Conservation (phyloP, 2,797 vertebrate species). For the Clarias platycephalus region DNA sequence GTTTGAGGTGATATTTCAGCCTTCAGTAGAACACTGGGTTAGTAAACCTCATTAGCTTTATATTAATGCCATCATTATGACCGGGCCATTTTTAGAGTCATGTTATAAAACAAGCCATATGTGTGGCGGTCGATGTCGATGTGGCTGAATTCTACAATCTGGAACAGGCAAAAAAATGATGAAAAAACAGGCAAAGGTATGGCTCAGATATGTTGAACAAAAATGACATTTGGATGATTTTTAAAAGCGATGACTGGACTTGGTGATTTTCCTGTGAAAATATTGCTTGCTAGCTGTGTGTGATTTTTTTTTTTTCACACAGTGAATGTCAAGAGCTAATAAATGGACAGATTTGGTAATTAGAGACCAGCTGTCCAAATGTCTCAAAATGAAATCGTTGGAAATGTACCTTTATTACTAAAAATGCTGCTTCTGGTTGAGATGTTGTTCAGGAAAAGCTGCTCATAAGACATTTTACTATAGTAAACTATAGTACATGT, state of each 20-base stretch:
- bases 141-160: neutral
- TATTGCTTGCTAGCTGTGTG: neutral
- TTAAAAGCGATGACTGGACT: neutral
- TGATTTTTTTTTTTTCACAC: neutral
- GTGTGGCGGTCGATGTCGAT: no score
- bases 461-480: no score
- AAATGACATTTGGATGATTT: neutral
- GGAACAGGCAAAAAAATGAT: neutral
- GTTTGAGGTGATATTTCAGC: constrained; percentile 23
- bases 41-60: constrained; percentile 27
- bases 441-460: neutral
- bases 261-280: neutral
- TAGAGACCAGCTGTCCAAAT: neutral
- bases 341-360: neutral
- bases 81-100: neutral
- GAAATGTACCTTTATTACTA: neutral
- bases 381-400: neutral
- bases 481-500: no score
- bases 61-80: constrained; percentile 12
- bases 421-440: neutral
- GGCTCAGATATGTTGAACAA: neutral
- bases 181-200: neutral
- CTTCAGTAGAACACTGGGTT: neutral
- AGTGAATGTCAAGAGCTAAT: neutral
- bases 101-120: neutral